Evolutionary conservation across 2,888 invertebrate species (phyloP), one percentile per base, ranked within the genome.

Genomic region (Chloroclystis v-ata): DNA sequence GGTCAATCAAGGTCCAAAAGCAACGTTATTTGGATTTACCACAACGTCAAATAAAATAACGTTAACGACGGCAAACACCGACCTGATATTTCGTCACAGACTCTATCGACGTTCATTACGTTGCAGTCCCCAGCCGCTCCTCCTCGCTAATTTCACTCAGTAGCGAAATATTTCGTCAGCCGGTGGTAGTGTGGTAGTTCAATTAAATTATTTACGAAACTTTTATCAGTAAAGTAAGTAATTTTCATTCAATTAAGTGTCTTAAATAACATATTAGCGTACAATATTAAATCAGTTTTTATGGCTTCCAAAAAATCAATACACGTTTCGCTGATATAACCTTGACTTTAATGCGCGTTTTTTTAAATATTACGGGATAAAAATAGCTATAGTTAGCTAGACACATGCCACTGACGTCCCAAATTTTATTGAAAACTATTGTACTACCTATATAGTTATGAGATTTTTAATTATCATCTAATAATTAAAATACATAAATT

Each of bases 141-240:
- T 11, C 10, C 20, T 35, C 35, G 35, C 20, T 35, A 33, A 38
- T 26, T 20, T 37, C 38, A 46, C 9, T 47, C 32, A 37, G 20
- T 47, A 50, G 47, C 52, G 57, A 47, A 55, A 57, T 47, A 47
- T 54, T 45, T 47, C 49, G 49, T 38, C 14, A 42, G 45, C 51
- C 56, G 60, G 64, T 46, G 40, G 35, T 35, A 26, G 49, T 39
- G 49, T 20, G 65, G 57, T 61, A 47, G 43, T 41, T 41, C 43
- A 39, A 35, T 29, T 45, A 9, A 32, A 37, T 9, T 33, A 47
- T 50, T 52, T 38, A 51, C 58, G 54, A 51, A 47, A 49, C 24
- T 35, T 29, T 38, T 20, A 13, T 11, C 25, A 25, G 2, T n/a
- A 49, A 42, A 35, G 49, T 49, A 42, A 45, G 40, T 35, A 1